Conservation (phyloP, 2,797 vertebrate genomes). For the Dallia pectoralis region DNA sequence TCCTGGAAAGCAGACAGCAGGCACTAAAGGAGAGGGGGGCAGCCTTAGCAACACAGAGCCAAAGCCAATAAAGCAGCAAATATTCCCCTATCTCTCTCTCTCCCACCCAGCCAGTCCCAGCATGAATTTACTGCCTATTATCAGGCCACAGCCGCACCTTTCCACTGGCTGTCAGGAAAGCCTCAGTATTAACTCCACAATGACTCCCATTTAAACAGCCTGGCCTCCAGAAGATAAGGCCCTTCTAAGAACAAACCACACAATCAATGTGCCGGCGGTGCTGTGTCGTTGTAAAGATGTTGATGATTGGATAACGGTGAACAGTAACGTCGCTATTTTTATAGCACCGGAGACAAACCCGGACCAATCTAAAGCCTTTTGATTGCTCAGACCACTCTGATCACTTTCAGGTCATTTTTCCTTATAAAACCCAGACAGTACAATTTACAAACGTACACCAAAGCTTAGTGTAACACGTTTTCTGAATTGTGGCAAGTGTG, state of each 20-base stretch:
- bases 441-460: too few species aligned
- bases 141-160: not conserved
- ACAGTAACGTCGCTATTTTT: not conserved
- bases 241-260: not conserved
- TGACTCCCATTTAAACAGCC: not conserved
- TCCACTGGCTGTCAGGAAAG: not conserved
- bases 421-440: too few species aligned
- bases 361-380: not conserved
- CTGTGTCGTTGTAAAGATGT: not conserved
- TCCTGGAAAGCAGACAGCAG: slow-evolving; percentile 80
- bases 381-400: too few species aligned
- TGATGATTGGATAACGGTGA: not conserved
- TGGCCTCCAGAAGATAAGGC: not conserved
- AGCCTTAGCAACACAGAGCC: not conserved
- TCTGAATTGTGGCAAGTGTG: too few species aligned
- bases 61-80: slow-evolving; percentile 19
- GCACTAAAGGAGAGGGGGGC: slow-evolving; percentile 24
- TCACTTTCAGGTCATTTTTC: too few species aligned
- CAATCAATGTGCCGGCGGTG: not conserved
- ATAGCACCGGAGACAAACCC: not conserved
- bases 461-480: too few species aligned
- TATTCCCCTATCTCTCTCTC: not conserved
- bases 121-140: slow-evolving; percentile 17
- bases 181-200: not conserved
- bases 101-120: slow-evolving; percentile 18